Evolutionary conservation across 2,888 invertebrate genomes (phyloP), one percentile per base, ranked within the genome.

Genomic region (Drosophila falleni): DNA sequence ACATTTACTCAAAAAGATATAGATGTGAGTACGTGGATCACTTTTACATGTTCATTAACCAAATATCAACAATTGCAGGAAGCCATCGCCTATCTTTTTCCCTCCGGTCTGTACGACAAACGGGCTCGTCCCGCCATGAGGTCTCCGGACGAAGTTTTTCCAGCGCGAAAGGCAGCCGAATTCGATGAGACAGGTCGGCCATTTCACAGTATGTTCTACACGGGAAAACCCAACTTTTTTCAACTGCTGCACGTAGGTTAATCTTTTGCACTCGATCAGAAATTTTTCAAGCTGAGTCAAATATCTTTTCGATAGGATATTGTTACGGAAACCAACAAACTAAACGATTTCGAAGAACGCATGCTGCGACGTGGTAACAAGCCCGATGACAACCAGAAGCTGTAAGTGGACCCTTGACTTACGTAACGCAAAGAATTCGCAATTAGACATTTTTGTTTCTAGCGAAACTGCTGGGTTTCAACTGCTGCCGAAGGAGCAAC

Each of bases 21-120:
- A 33, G 95, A 98, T 93, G 97, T 97, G 93, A 93, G 93, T 92
- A 13, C 13, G 0, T 16, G 31, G 11, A 3, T 10, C 8, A 0
- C 9, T 29, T 10, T 0, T 0, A 9, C 6, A 3, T 1, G 1
- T 15, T 15, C n/a, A n/a, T 13, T 51, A 16, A 33, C 11, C 23
- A 19, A 9, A 10, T 15, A 33, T 1, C 13, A 11, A 8, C 0
- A 3, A 9, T 51, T 71, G 1, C 91, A 97, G 97, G 95, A 95
- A 90, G 97, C 98, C 3, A 97, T 99, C 82, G 94, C 95, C 74
- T 99, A 99, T 93, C 93, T 99, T n/a, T 97, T 99, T 88, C 99
- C 99, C 5, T 98, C 98, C 66, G 98, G 98, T 6, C 93, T 99
- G 59, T 97, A 94, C 91, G 97, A 97, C 60, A 95, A 95, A 79